Percentiles rank a stretch among this genome's conserved stretches.
Evolutionary conservation across 2,888 invertebrate species (phyloP).

Genomic region (Erynnis tages): DNA sequence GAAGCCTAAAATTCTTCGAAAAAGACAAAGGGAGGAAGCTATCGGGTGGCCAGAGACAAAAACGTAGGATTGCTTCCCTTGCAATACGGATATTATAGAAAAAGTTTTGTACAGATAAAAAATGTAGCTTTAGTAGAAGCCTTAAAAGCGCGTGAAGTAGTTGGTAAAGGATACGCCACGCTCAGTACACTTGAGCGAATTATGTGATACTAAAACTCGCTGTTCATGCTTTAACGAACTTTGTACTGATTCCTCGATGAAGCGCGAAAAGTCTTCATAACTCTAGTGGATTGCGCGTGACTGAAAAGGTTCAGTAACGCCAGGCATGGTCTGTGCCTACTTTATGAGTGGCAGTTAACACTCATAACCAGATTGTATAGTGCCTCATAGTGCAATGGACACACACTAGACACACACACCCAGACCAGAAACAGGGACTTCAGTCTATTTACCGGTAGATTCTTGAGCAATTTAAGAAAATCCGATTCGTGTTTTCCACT

Average conservation of each 20-base stretch:
- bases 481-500: too few relatives aligned
- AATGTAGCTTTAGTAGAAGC: constrained; percentile 44
- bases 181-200: neutral
- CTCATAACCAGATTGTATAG: too few relatives aligned
- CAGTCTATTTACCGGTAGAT: too few relatives aligned
- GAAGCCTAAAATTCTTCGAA: constrained; percentile 70
- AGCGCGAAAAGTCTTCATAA: too few relatives aligned
- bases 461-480: too few relatives aligned
- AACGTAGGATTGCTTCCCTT: constrained; percentile 63
- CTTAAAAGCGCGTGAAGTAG: constrained; percentile 40
- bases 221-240: neutral
- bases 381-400: too few relatives aligned
- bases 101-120: constrained; percentile 45
- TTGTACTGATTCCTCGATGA: constrained; percentile 18
- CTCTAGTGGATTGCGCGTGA: too few relatives aligned
- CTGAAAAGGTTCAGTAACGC: too few relatives aligned
- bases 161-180: constrained; percentile 14
- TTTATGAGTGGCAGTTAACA: too few relatives aligned
- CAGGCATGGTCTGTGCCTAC: too few relatives aligned
- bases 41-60: constrained; percentile 66
- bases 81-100: constrained; percentile 55
- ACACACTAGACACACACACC: too few relatives aligned
- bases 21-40: constrained; percentile 74
- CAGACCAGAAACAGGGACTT: too few relatives aligned
- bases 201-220: neutral